A percentile compares a stretch with the other conserved stretches of the same genome.
These are phyloP conservation scores for Poecile atricapillus DNA, from an alignment of 2,113 vertebrate species.

Conservation along the genomic window DNA sequence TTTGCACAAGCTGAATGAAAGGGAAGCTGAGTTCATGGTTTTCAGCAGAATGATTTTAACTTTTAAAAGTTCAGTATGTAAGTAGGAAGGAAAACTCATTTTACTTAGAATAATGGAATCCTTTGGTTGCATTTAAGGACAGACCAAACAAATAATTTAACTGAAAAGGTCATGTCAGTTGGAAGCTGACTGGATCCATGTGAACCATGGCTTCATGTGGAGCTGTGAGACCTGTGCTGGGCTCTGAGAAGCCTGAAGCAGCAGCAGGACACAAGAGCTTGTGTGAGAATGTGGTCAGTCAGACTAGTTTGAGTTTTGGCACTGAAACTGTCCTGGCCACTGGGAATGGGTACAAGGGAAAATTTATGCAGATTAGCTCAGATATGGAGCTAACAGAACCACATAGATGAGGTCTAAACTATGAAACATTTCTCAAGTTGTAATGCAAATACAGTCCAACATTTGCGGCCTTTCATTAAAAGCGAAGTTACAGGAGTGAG, in stretches of 20 bases:
- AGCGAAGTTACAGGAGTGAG: not conserved
- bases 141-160: not conserved
- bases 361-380: not conserved
- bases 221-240: not conserved
- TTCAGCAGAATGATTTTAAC: not conserved
- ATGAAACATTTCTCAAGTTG: not conserved
- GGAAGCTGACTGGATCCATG: not conserved
- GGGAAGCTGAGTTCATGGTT: constrained; percentile 9
- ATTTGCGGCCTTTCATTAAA: not conserved
- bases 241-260: not conserved
- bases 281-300: not conserved
- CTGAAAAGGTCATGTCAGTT: not conserved
- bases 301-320: not conserved
- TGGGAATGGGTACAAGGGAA: not conserved
- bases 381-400: not conserved
- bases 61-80: not conserved
- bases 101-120: not conserved
- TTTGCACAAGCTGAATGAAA: not conserved
- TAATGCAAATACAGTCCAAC: not conserved
- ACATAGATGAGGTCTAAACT: not conserved
- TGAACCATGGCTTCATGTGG: accelerated
- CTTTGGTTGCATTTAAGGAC: not conserved
- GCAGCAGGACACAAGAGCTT: not conserved
- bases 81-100: not conserved
- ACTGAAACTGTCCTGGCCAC: not conserved